A percentile compares a stretch with the other conserved stretches of the same genome.
Evolutionary conservation across 2,888 invertebrate species (phyloP).

Genomic region (Tuta absoluta): DNA sequence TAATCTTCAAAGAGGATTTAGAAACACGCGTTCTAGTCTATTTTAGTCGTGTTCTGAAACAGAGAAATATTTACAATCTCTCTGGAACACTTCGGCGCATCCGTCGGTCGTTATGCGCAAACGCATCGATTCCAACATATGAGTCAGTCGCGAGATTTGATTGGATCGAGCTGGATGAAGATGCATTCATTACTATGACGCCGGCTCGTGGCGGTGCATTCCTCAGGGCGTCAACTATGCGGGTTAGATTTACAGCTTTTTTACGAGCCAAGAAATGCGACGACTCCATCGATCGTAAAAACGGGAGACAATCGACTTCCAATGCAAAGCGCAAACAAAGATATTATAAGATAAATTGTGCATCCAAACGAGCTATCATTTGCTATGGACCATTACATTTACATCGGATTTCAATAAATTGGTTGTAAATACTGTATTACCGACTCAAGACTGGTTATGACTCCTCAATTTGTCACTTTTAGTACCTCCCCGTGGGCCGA

Average conservation of each 20-base stretch:
- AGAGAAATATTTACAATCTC: slow-evolving; percentile 82
- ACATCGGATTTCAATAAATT: slow-evolving; percentile 48
- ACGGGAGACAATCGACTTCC: neutral
- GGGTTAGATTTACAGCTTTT: slow-evolving; percentile 26
- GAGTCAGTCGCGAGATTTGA: slow-evolving; percentile 68
- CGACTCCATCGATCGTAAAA: slow-evolving; percentile 11
- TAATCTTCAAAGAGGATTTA: slow-evolving; percentile 82
- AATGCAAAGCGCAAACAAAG: slow-evolving; percentile 12
- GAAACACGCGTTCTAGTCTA: slow-evolving; percentile 81
- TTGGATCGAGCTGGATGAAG: slow-evolving; percentile 66
- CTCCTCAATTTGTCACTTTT: slow-evolving; percentile 57
- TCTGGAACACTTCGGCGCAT: slow-evolving; percentile 80
- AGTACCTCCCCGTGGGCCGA: slow-evolving; percentile 52
- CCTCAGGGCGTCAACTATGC: slow-evolving; percentile 42
- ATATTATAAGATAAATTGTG: slow-evolving; percentile 10
- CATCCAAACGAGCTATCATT: slow-evolving; percentile 7
- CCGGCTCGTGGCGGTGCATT: slow-evolving; percentile 47
- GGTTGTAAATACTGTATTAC: slow-evolving; percentile 47
- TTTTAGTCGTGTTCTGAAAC: slow-evolving; percentile 79
- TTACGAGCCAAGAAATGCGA: slow-evolving; percentile 22
- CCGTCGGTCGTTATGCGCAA: slow-evolving; percentile 77
- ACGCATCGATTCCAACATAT: slow-evolving; percentile 68
- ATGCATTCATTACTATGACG: slow-evolving; percentile 64
- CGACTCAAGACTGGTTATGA: slow-evolving; percentile 44
- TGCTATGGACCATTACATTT: slow-evolving; percentile 37